Base-by-base conservation (phyloP, 2,113 vertebrate genomes). In the Nothobranchius kuhntae region DNA sequence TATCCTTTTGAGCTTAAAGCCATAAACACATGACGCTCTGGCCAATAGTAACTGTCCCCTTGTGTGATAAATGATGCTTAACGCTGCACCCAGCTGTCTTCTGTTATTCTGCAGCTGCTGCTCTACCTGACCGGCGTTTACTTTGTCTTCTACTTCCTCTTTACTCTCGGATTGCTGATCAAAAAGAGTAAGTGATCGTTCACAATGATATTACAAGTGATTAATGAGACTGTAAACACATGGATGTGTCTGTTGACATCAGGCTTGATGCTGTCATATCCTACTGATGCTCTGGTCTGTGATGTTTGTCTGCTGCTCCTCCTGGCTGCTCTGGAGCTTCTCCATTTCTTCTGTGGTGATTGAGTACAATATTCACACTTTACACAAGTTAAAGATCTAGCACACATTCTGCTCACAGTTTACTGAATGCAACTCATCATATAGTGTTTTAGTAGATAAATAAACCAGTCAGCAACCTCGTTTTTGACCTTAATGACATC, bases 251-350 rank as follows among this genome's bases (percentile, higher is more conserved):
- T 68, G 61, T 60, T 59, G 36, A 54, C 64, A 50, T 53, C 88
- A 97, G 96, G 92, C 72, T 90, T 93, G 65, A 86, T 83, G 52
- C 90, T 95, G 87, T 94, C 92, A 69, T 97, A 94, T 9, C 95
- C 95, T 1, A 66, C 71, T 26, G 69, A 70, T 1, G 71, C 78
- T 45, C 71, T 96, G 76, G 73, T 66, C 63, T 76, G 89, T 6
- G 95, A 97, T 68, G 80, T 96, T 13, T 11, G 62, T 0, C 77
- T 95, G 56, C 93, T 97, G n/a, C 59, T 94, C 58, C 35, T 94
- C 9, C 93, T 94, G 94, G 92, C 90, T 53, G 9, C 81, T 65
- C 75, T 96, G 24, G 93, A 96, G 81, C 69, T 62, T 14, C 61
- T 78, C 8, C 91, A 88, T 14, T 63, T 94, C 0, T 89, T 92